Percentiles rank a stretch among this genome's conserved stretches.
These are phyloP conservation scores for Nebria salina DNA, from an alignment of 2,888 invertebrate genomes.

Conservation along the genomic window DNA sequence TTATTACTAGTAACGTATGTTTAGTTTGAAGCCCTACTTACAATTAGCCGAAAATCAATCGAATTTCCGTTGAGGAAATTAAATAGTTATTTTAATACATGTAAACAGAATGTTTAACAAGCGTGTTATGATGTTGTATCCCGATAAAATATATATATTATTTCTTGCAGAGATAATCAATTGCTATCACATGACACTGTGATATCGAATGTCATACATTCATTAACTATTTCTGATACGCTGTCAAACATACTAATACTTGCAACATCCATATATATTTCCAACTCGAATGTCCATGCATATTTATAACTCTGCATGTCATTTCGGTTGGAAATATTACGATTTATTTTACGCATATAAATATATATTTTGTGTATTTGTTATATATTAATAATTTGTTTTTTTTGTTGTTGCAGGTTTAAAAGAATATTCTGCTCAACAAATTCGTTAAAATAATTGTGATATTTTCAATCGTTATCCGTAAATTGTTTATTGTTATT, in stretches of 20 bases:
- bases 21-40: no score
- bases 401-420: conserved; percentile 11
- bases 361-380: neutral
- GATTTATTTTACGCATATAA: neutral
- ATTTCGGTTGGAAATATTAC: neutral
- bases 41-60: no score
- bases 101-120: neutral
- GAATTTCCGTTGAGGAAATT: no score
- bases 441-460: conserved; percentile 14
- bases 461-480: conserved; percentile 11
- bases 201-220: conserved; percentile 5
- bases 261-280: neutral
- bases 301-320: conserved; percentile 3
- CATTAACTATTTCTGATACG: conserved; percentile 2
- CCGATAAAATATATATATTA: neutral
- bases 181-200: conserved; percentile 4
- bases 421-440: conserved; percentile 12
- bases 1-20: no score
- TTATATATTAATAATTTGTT: neutral
- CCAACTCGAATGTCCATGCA: neutral
- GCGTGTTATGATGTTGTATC: conserved; percentile 1
- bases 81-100: neutral
- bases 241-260: neutral
- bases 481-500: neutral
- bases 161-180: neutral